These are phyloP conservation scores for Hapalemur alaotrensis DNA, from an alignment of 2,797 vertebrate species.

Conservation along the genomic window DNA sequence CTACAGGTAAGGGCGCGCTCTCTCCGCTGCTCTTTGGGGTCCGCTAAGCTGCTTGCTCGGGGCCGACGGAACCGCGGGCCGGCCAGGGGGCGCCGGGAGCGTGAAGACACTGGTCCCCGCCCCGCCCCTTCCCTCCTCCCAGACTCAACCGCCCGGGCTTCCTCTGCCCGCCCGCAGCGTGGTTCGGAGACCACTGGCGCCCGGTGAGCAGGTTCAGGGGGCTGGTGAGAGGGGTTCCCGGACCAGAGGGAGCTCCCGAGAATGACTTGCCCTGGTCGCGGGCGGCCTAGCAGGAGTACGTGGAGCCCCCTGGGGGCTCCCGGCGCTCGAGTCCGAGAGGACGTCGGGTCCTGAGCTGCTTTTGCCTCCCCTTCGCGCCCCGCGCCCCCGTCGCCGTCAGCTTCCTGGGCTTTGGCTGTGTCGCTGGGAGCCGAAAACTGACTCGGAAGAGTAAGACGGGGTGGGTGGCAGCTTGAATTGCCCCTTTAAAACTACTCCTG, in stretches of 20 bases:
- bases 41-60: background rate
- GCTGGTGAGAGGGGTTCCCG: background rate
- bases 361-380: background rate
- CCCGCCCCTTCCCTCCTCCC: slow-evolving; percentile 63
- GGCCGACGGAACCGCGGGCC: background rate
- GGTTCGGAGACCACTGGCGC: background rate
- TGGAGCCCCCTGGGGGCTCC: background rate
- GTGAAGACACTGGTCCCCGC: background rate
- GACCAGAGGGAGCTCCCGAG: background rate
- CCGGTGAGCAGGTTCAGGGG: background rate
- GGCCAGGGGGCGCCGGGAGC: slow-evolving; percentile 52
- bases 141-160: background rate
- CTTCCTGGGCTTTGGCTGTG: background rate
- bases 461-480: background rate
- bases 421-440: background rate
- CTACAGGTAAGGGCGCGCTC: slow-evolving; percentile 92
- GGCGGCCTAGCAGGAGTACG: background rate
- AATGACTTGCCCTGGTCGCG: background rate
- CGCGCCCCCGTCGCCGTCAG: background rate
- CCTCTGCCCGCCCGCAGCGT: background rate
- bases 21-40: slow-evolving; percentile 27
- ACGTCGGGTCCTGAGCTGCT: background rate
- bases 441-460: background rate
- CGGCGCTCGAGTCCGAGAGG: background rate
- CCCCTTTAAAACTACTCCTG: background rate